Evolutionary conservation across 2,797 vertebrate species (phyloP), one percentile per base, ranked within the genome.

Genomic region (Enteromius fasciolatus): DNA sequence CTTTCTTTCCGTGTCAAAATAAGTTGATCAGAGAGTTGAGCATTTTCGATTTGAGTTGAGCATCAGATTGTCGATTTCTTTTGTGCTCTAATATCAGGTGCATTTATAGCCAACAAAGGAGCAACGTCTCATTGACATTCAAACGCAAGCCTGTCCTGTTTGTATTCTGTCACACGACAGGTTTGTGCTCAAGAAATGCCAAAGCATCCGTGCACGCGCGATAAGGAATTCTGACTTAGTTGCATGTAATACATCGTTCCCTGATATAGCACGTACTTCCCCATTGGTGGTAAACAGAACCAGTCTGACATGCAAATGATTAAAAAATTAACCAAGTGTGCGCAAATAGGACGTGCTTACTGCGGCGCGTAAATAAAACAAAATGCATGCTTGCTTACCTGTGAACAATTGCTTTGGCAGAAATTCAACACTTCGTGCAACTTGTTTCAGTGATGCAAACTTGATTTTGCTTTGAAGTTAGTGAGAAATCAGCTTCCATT

Each of bases 361-460:
- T 36, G 17, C 9, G 31, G 74, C 64, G 66, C 66, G 72, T 46
- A 20, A 70, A 66, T 67, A 48, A 68, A 18, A 50, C 28, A 4
- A 46, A 46, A 46, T 14, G 64, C 63, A 31, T 23, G 28, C 14
- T 31, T 44, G 63, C 86, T 84, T 84, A 87, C 86, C 84, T 77
- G 82, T 66, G 15, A 77, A 14, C 39, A 46, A 66, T 68, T 75
- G n/a, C 41, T 33, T 20, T 25, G 66, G 12, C n/a, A 61, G 20
- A 23, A 25, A 70, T 15, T 14, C 41, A 41, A 67, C 31, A 50
- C 20, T 5, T 72, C 25, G 25, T 20, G 54, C n/a, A 48, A 73
- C 23, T 46, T 73, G 54, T 5, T 57, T 59, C 7, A 76, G 18
- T 12, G 11, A 41, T 46, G 41, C 54, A n/a, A 81, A 81, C 46